Evolutionary conservation across 64 coral and sea anemone genomes (phyloP).

Genomic region (Porites lutea): DNA sequence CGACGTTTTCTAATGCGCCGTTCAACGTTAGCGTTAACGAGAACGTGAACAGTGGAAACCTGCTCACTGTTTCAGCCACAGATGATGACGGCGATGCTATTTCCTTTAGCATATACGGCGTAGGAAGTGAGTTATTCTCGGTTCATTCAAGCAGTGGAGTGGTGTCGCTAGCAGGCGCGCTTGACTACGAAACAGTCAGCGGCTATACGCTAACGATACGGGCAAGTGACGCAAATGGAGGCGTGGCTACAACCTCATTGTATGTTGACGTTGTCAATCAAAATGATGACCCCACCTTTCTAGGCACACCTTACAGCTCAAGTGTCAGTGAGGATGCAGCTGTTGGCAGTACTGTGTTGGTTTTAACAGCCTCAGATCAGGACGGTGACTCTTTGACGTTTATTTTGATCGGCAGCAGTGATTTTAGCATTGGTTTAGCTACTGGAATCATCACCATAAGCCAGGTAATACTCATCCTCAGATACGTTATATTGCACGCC

Average conservation of each 20-base stretch:
- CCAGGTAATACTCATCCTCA: slow-evolving; percentile 1
- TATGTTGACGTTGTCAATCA: slow-evolving; percentile 65
- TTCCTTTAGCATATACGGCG: slow-evolving; percentile 36
- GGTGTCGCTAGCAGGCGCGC: slow-evolving; percentile 5
- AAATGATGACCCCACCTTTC: slow-evolving; percentile 46
- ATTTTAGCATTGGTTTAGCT: slow-evolving; percentile 41
- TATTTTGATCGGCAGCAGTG: slow-evolving; percentile 20
- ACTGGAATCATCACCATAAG: slow-evolving; percentile 38
- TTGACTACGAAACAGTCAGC: slow-evolving; percentile 43
- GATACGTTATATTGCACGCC: no score
- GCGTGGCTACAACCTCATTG: slow-evolving; percentile 35
- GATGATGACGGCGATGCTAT: slow-evolving; percentile 44
- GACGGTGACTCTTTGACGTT: slow-evolving; percentile 41
- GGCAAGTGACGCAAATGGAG: slow-evolving; percentile 31
- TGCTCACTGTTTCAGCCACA: slow-evolving; percentile 54
- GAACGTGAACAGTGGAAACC: slow-evolving; percentile 26
- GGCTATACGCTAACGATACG: slow-evolving; percentile 29
- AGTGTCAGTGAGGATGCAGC: slow-evolving; percentile 22
- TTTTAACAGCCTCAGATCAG: slow-evolving; percentile 14
- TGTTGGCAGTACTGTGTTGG: slow-evolving; percentile 27
- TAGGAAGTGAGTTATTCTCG: slow-evolving; percentile 48
- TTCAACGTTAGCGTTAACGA: slow-evolving; percentile 59
- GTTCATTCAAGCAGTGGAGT: slow-evolving; percentile 42
- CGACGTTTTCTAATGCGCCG: slow-evolving; percentile 44
- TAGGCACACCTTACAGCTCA: slow-evolving; percentile 21